Evolutionary conservation across 2,888 invertebrate species (phyloP), one percentile per base, ranked within the genome.

Genomic region (Standfussiana lucernea): DNA sequence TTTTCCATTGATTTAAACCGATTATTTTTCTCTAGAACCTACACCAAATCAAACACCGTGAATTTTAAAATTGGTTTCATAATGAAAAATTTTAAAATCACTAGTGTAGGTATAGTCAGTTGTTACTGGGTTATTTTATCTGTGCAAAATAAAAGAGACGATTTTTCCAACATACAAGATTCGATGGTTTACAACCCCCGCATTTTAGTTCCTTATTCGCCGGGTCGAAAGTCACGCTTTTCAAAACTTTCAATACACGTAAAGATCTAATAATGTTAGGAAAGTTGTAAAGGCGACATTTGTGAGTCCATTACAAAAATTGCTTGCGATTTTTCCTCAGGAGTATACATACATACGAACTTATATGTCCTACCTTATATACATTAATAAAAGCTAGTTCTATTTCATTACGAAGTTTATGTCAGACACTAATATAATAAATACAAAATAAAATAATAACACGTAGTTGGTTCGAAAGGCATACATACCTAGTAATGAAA

Each of bases 221-320:
- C 28, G 50, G 59, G 42, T 65, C 53, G 53, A 75, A 76, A 68
- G 75, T 72, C 61, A 61, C 47, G 76, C 71, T 72, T 53, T 76
- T 61, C 68, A 76, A 65, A 80, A 68, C 56, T 70, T 81, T 81
- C 82, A 84, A 81, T 84, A 77, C 72, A 80, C 42, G 50, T 75
- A 45, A 32, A 81, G 40, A 69, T 77, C 40, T 70, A 70, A 81
- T 77, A 67, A 84, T 70, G 72, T 81, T 15, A 72, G 53, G 24
- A 56, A 66, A 61, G 37, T 67, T 77, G 59, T 53, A 77, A 81
- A 71, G 72, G 42, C 62, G 77, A 40, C 77, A 70, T 85, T 81
- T 59, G 65, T 53, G 24, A 59, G 35, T 70, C 82, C 82, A 81
- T 83, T 81, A 84, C 85, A 64, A n/a, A 72, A 77, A 83, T 83